Percentiles rank a stretch among this genome's conserved stretches.
Conservation (phyloP, 1,140 invertebrate genomes). For the Eueides isabella region DNA sequence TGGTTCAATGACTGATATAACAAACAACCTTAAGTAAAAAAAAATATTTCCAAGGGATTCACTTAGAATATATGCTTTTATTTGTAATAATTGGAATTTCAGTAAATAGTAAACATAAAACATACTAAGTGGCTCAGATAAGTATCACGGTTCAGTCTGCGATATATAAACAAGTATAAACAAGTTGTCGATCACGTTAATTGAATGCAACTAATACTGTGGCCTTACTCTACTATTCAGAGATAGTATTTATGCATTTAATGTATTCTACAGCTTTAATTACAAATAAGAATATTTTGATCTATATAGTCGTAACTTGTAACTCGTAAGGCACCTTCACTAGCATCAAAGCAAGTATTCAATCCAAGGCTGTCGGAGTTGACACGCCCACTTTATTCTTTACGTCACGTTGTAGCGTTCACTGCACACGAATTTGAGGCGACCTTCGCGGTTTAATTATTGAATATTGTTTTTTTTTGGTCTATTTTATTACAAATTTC, state of each 20-base stretch:
- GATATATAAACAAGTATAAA: not conserved
- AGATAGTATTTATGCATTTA: constrained; percentile 16
- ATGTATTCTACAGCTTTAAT: constrained; percentile 13
- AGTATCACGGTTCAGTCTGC: constrained; percentile 5
- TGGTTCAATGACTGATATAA: not conserved
- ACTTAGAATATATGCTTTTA: not conserved
- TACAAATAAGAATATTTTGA: constrained; percentile 26
- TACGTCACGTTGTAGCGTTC: constrained; percentile 27
- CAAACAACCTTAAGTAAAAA: not conserved
- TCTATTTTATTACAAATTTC: not conserved
- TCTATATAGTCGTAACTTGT: constrained; percentile 22
- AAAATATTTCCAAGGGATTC: not conserved
- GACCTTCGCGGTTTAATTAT: constrained; percentile 19
- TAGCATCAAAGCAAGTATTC: constrained; percentile 11
- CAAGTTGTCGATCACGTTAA: constrained; percentile 1
- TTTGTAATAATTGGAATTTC: not conserved
- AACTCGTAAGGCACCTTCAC: constrained; percentile 16
- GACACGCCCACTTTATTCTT: constrained; percentile 39
- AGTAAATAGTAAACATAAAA: constrained; percentile 2
- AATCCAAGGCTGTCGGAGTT: constrained; percentile 35
- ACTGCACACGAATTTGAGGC: constrained; percentile 21
- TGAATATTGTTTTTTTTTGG: not conserved
- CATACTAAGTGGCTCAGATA: constrained; percentile 4
- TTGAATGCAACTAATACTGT: not conserved
- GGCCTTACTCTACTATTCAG: constrained; percentile 25